These are phyloP conservation scores for Gallinago media DNA, from an alignment of 2,113 vertebrate genomes.

Conservation along the genomic window DNA sequence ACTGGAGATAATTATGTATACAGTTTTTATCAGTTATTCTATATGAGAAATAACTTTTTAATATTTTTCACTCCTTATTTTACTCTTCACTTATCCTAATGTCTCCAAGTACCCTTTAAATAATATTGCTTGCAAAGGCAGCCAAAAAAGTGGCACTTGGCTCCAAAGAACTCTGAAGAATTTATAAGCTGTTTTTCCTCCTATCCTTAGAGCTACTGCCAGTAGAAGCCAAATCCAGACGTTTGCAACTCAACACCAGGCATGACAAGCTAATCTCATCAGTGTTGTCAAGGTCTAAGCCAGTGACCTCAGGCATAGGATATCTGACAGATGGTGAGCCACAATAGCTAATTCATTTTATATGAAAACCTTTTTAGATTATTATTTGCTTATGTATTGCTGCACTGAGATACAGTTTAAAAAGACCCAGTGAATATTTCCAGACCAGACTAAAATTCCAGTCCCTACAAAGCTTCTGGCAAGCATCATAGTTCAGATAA, in stretches of 20 bases:
- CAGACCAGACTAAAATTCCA: not conserved
- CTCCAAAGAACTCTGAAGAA: constrained; percentile 66
- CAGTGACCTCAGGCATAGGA: not conserved
- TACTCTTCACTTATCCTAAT: constrained; percentile 47
- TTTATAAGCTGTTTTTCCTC: constrained; percentile 73
- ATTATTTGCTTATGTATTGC: not conserved
- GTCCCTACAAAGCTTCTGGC: not conserved
- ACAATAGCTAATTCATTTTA: not conserved
- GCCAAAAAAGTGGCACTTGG: constrained; percentile 41
- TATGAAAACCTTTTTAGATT: not conserved
- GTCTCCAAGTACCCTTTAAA: constrained; percentile 61
- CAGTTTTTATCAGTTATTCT: not conserved
- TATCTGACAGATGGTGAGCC: not conserved
- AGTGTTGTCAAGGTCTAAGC: constrained; percentile 24
- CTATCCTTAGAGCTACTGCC: constrained; percentile 40
- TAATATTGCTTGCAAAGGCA: constrained; percentile 47
- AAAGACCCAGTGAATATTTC: not conserved
- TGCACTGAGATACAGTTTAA: not conserved
- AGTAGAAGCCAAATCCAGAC: constrained; percentile 60
- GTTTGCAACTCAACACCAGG: constrained; percentile 66
- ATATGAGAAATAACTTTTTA: not conserved
- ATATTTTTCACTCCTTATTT: constrained; percentile 20
- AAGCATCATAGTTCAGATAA: not conserved
- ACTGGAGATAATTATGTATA: not conserved
- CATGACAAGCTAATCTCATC: constrained; percentile 63